Base-by-base conservation (phyloP, 1,140 invertebrate genomes). In the Bemisia tabaci region DNA sequence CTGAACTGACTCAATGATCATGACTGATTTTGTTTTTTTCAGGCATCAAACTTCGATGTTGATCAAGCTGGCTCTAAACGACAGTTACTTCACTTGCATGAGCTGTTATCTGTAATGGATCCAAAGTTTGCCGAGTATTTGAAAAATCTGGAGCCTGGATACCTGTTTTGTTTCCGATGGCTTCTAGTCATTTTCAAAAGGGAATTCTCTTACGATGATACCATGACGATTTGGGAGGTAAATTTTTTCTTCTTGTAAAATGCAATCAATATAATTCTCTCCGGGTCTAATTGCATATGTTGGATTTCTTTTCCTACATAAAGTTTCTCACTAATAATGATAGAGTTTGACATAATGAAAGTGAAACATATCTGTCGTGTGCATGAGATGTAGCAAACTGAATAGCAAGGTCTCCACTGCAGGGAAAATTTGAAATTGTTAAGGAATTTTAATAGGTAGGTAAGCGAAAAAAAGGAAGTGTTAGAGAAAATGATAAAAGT, bases 151-250 rank as follows among this genome's bases (percentile, higher is more conserved):
- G 95, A 98, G 68, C 97, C 95, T 1, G 90, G 89, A 2, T 98
- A 98, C 76, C 94, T 99, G 89, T 99, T 99, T 78, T 98, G 94
- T 78, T 99, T 99, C 79, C 88, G 97, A 22, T 92, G 91, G 90
- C 79, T 92, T 1, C 79, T 93, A 2, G 89, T 93, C 11, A 83
- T 89, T 77, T 92, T 91, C 72, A 93, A 93, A 77, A 76, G 90
- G 69, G 90, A 93, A 78, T 87, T 93, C 71, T 82, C 82, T 26
- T 81, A 86, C 62, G 77, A 83, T 2, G 88, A 92, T 73, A 87
- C 91, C 59, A 85, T 91, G 79, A 84, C 60, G 2, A 70, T 79
- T 22, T 80, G 78, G 78, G 77, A 85, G 69, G 73, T 76, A 67
- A 67, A 69, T 70, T 22, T 60, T 24, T 12, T 60, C 24, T 1